These are phyloP conservation scores for Epinotia ramella DNA, from an alignment of 2,888 invertebrate species.

Conservation along the genomic window DNA sequence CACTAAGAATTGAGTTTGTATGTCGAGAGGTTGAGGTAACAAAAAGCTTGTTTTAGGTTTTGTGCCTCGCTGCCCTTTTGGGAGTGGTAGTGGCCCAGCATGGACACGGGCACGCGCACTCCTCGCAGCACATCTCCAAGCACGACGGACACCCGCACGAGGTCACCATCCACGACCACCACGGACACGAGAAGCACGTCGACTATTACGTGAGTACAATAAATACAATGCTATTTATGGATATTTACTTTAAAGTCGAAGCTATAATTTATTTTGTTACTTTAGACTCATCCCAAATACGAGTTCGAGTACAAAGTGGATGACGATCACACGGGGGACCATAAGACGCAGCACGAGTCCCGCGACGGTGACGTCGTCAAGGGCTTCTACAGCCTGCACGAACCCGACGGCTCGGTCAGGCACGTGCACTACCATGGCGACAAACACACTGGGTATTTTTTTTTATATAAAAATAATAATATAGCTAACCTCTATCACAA, in stretches of 20 bases:
- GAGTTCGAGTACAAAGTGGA: conserved; percentile 60
- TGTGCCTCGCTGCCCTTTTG: conserved; percentile 2
- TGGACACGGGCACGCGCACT: conserved; percentile 65
- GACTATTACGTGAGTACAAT: conserved; percentile 60
- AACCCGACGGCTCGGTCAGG: conserved; percentile 79
- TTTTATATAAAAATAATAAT: neutral
- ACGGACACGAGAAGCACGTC: conserved; percentile 56
- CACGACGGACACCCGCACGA: conserved; percentile 58
- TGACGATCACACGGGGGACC: conserved; percentile 81
- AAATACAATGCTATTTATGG: too few relatives aligned
- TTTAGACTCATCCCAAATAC: conserved; percentile 52
- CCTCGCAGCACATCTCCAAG: conserved; percentile 58
- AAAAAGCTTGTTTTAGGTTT: neutral
- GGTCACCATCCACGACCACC: conserved; percentile 57
- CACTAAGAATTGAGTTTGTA: too few relatives aligned
- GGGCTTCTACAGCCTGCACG: conserved; percentile 68
- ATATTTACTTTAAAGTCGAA: neutral
- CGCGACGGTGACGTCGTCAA: conserved; percentile 77
- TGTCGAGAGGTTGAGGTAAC: too few relatives aligned
- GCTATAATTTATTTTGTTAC: neutral
- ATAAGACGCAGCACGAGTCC: conserved; percentile 76
- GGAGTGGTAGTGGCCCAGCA: conserved; percentile 49
- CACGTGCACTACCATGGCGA: conserved; percentile 81
- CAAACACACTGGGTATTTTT: conserved; percentile 69
- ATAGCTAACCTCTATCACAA: too few relatives aligned